These are phyloP conservation scores for Euleptes europaea DNA, from an alignment of 2,113 vertebrate genomes.

Conservation along the genomic window DNA sequence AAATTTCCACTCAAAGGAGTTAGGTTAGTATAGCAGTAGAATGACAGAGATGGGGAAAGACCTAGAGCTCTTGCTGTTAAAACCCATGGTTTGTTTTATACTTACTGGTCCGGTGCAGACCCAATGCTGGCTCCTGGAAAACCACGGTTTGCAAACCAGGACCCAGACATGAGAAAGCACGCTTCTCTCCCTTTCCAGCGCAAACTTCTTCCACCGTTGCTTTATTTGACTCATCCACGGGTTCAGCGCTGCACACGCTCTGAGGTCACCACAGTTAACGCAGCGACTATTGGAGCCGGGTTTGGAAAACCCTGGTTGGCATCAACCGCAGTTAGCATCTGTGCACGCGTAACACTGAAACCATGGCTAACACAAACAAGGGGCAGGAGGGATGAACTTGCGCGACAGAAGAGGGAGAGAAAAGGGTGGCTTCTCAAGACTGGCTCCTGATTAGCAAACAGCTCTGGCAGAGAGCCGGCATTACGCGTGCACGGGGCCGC, in stretches of 20 bases:
- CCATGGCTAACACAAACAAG: background rate
- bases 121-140: background rate
- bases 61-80: slow-evolving; percentile 41
- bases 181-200: background rate
- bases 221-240: background rate
- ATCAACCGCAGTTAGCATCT: background rate
- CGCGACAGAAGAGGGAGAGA: background rate
- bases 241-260: background rate
- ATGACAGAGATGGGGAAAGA: slow-evolving; percentile 53
- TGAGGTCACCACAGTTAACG: no score
- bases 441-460: background rate
- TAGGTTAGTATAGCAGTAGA: slow-evolving; percentile 65
- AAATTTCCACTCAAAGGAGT: slow-evolving; percentile 37
- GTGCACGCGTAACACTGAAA: background rate
- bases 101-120: slow-evolving; percentile 57
- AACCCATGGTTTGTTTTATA: slow-evolving; percentile 84
- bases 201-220: no score
- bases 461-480: background rate
- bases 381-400: background rate
- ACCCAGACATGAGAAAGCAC: background rate
- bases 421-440: background rate
- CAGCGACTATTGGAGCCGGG: background rate
- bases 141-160: background rate
- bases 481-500: slow-evolving; percentile 42
- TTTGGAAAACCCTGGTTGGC: background rate